Base-by-base conservation (phyloP, 1,140 invertebrate genomes). In the Agrypnia vestita region DNA sequence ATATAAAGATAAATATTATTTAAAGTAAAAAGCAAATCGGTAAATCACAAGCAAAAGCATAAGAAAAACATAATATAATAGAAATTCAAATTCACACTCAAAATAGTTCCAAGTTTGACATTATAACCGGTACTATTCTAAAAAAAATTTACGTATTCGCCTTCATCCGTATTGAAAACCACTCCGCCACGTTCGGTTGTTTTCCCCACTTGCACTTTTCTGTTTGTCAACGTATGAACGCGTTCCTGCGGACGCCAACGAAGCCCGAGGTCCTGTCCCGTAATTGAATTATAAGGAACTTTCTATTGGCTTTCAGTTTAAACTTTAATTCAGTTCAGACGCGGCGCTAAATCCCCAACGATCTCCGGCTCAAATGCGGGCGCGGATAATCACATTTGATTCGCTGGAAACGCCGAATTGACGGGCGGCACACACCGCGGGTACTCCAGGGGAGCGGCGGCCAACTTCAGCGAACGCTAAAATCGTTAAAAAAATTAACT, bases 261-360 rank as follows among this genome's bases (percentile, higher is more conserved):
- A 69, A 56, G 43, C 51, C 25, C 44, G 64, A 69, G 43, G 43
- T 25, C 25, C 35, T 21, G 51, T 19, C 10, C 46, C 12, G 53
- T 79, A 75, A 80, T 80, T 80, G 59, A 13, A 76, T 80, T 69
- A 80, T 46, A 56, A 55, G 55, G 46, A 80, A 75, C 79, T 80
- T 76, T 80, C 56, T 69, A 80, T 80, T 73, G 79, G 79, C 72
- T 75, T 53, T 76, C 79, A 74, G 59, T 80, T 80, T 67, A 80
- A 80, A 80, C 43, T 80, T 67, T 76, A 80, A 75, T 75, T 80
- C 55, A 46, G 79, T 74, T 75, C 61, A 10, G 56, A n/a, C 67
- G 46, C 53, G 35, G 69, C 4, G 56, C 69, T 44, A 79, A 59
- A 72, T 73, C 77, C 55, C 56, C 76, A 4, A 43, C 69, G 69